These are phyloP conservation scores for Yponomeuta sedellus DNA, from an alignment of 2,888 invertebrate genomes.

Conservation along the genomic window DNA sequence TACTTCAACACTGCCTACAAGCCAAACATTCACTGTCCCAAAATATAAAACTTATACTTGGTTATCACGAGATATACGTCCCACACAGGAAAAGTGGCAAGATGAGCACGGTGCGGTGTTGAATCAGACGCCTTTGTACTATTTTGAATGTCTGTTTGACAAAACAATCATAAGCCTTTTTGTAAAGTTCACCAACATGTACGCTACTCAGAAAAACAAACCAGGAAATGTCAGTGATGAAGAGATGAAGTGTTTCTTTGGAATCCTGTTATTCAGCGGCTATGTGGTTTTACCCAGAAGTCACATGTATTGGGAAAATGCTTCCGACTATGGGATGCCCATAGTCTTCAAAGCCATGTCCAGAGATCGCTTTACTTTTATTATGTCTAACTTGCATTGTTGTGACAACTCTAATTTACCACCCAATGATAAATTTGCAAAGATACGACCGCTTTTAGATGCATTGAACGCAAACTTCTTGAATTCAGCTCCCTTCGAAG, in stretches of 20 bases:
- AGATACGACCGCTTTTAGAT: conserved; percentile 5
- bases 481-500: not conserved
- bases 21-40: not conserved
- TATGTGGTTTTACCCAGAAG: conserved; percentile 2
- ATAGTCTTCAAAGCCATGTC: conserved; percentile 5
- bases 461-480: not conserved
- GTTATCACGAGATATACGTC: not conserved
- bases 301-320: conserved; percentile 1
- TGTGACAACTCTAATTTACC: conserved; percentile 6
- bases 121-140: not conserved
- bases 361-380: conserved; percentile 2
- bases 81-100: not conserved
- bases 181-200: conserved; percentile 7
- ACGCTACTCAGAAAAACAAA: conserved; percentile 2
- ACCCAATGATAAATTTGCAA: conserved; percentile 7
- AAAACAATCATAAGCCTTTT: not conserved
- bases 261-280: not conserved
- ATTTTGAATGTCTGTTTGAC: conserved; percentile 5
- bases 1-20: not conserved
- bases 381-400: conserved; percentile 12
- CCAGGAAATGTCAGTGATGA: conserved; percentile 3
- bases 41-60: not conserved
- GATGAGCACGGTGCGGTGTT: not conserved
- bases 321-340: not conserved
- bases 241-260: conserved; percentile 7